Base-by-base conservation (phyloP, 2,113 vertebrate species). In the Turdus rufiventris region DNA sequence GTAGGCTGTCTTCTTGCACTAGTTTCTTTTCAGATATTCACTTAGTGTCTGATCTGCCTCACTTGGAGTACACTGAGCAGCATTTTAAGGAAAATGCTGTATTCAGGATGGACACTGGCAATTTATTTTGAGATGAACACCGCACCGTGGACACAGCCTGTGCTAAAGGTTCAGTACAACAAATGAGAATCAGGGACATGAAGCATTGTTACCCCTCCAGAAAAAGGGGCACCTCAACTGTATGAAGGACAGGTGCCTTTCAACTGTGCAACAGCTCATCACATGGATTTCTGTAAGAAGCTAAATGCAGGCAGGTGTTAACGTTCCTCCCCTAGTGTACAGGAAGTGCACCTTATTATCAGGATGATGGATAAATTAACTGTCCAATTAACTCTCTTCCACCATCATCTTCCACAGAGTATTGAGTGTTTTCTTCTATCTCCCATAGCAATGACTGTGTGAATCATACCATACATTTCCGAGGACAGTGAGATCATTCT, bases 161-260 rank as follows among this genome's bases (percentile, higher is more conserved):
- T 34, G 25, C 12, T 72, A 47, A 77, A 84, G 47, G 29, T 18
- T 76, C 21, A 29, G 38, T 0, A 0, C 5, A 18, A 28, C 36
- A 63, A 67, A 62, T 19, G 45, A 70, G 38, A 15, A 21, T 72
- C 26, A 15, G 7, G 45, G 40, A 62, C 29, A 42, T 0, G 3
- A 42, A 50, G 6, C 58, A 26, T 48, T 78, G 40, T 12, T 58
- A 25, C 34, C 14, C 38, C 9, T 81, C 24, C 31, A 77, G 53
- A 57, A 80, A 89, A 56, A 18, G 29, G 13, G 38, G 3, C 18
- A 23, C 14, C 28, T 25, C 10, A 34, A 1, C 38, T 63, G 14
- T 6, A 5, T 26, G 76, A 21, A 8, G 12, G 7, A 26, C 63
- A 85, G 29, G 21, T 53, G 48, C 18, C n/a, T 83, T 67, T 68